A percentile compares a stretch with the other conserved stretches of the same genome.
Evolutionary conservation across 2,888 invertebrate species (phyloP).

Genomic region (Pristionchus japonicus): DNA sequence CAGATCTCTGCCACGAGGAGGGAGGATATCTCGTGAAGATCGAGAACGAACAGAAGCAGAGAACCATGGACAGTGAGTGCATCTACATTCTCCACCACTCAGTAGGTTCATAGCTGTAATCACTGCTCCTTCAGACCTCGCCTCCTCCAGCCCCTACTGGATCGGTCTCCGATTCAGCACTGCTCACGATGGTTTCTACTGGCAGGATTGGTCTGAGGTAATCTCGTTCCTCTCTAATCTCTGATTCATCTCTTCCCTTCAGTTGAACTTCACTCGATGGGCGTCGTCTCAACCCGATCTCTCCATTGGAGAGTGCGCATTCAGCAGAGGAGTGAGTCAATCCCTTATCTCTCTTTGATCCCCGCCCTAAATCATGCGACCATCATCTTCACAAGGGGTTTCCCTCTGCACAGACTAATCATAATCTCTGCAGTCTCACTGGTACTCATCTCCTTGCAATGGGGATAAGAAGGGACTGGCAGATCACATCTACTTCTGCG

Average conservation of each 20-base stretch:
- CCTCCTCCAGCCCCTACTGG: constrained; percentile 12
- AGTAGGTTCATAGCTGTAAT: background rate
- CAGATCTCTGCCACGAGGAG: background rate
- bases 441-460: constrained; percentile 4
- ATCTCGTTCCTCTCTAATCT: background rate
- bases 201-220: constrained; percentile 35
- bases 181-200: background rate
- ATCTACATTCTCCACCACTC: background rate
- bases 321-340: constrained; percentile 19
- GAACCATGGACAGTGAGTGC: background rate
- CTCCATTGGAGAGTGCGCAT: constrained; percentile 6
- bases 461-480: background rate
- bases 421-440: background rate
- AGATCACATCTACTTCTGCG: constrained; percentile 33
- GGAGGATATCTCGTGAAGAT: constrained; percentile 6
- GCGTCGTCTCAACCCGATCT: constrained; percentile 22
- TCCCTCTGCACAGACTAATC: background rate
- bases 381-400: background rate
- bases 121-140: background rate
- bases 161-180: background rate
- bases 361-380: background rate
- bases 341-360: background rate
- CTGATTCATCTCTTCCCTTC: background rate
- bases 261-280: background rate
- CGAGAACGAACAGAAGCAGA: constrained; percentile 3